Percentiles rank a stretch among this genome's conserved stretches.
phyloP scores from a whole-genome alignment of 1,140 invertebrate genomes.

The Paralvinella palmiformis region DNA sequence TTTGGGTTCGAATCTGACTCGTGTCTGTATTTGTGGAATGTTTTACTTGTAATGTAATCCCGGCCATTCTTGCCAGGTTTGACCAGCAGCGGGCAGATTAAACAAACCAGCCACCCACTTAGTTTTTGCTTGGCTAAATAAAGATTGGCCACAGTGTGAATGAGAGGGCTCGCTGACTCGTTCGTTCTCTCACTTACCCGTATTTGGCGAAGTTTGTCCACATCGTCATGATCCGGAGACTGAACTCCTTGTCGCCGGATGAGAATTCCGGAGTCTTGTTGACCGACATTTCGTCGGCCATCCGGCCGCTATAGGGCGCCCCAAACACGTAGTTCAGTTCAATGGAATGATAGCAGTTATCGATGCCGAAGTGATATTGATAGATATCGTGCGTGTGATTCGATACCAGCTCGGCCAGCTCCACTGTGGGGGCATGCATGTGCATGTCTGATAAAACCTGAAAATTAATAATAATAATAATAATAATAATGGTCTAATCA shows the following conservation, averaged over 20 bases:
- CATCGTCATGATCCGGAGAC: slow-evolving; percentile 46
- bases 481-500: too few species aligned
- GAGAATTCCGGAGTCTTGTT: background rate
- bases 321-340: slow-evolving; percentile 17
- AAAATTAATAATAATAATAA: too few species aligned
- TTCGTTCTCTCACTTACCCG: slow-evolving; percentile 48
- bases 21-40: too few species aligned
- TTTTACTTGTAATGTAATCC: too few species aligned
- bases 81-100: too few species aligned
- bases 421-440: slow-evolving; percentile 8
- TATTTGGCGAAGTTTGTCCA: slow-evolving; percentile 49
- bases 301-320: slow-evolving; percentile 1
- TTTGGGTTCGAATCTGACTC: too few species aligned
- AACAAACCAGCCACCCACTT: too few species aligned
- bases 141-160: too few species aligned
- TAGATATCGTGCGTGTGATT: background rate
- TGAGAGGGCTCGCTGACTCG: too few species aligned
- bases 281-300: slow-evolving; percentile 1
- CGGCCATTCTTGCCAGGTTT: too few species aligned
- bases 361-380: slow-evolving; percentile 9
- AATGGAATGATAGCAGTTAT: slow-evolving; percentile 10
- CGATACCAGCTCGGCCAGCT: slow-evolving; percentile 12
- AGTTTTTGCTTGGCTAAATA: too few species aligned
- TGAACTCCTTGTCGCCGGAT: slow-evolving; percentile 31
- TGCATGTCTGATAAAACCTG: slow-evolving; percentile 13